Base-by-base conservation (phyloP, 2,888 invertebrate genomes). In the Troides aeacus region DNA sequence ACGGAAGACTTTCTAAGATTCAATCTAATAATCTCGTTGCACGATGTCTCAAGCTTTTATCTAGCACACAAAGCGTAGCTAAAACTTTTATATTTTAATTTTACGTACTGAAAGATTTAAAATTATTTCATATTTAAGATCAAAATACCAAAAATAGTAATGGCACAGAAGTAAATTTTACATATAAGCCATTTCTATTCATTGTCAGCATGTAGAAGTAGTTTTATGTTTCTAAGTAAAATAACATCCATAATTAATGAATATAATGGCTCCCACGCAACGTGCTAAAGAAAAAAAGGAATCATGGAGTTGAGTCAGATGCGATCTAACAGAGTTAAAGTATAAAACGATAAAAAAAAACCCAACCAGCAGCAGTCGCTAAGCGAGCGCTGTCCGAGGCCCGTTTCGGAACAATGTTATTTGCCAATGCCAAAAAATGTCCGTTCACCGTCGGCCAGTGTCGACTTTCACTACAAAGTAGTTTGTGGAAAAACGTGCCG, bases 341-440 rank as follows among this genome's bases (percentile, higher is more conserved):
- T 64, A 62, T 70, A 57, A 73, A 70, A 42, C 30, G 61, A 69
- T 39, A 39, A 57, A 71, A 68, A 70, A 74, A 74, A 74, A 60
- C 3, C 39, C 39, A 63, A 66, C 64, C 42, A 23, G 24, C 74
- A 77, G 72, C 75, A 75, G 79, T 80, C 79, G 74, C 78, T 66
- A 77, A 71, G 74, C 73, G 71, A 70, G 63, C 69, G 64, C 72
- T 73, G 73, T 68, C 74, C 79, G 71, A 71, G 69, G 71, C 70
- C 71, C 57, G 72, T 71, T 80, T 82, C 82, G 81, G 83, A 82
- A 64, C 72, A 72, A 75, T 74, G 79, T 79, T 81, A 85, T 89
- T 87, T 84, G 86, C 87, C 86, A 85, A 85, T 78, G 81, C 82
- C 85, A 83, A 88, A 87, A 85, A 84, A 81, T 79, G 76, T 78